Evolutionary conservation across 2,113 vertebrate genomes (phyloP).

Genomic region (Crotalus tigris): DNA sequence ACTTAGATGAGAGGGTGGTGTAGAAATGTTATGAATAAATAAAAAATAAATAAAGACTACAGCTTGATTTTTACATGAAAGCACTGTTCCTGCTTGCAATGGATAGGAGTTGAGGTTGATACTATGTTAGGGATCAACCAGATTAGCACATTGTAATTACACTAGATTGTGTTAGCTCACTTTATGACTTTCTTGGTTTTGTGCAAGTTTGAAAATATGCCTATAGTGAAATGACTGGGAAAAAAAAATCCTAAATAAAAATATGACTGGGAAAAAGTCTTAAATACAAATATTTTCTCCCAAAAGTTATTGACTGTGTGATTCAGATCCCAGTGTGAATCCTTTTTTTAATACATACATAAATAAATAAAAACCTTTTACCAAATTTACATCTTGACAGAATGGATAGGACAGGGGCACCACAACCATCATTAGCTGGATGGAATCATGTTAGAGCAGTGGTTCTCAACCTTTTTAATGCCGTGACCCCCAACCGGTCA

Average conservation of each 20-base stretch:
- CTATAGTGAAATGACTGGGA: neutral
- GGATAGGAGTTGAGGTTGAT: neutral
- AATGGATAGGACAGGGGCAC: neutral
- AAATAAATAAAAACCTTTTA: neutral
- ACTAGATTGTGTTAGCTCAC: neutral
- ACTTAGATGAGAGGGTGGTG: neutral
- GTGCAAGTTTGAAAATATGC: neutral
- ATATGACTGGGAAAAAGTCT: neutral
- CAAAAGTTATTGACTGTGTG: neutral
- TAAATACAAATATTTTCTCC: neutral
- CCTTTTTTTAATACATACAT: neutral
- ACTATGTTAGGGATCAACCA: neutral
- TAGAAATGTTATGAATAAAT: neutral
- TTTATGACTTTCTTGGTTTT: neutral
- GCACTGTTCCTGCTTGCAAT: neutral
- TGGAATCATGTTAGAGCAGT: neutral
- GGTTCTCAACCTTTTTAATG: too few relatives aligned
- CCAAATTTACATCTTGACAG: neutral
- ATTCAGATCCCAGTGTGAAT: neutral
- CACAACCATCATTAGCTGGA: neutral
- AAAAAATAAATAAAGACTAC: neutral
- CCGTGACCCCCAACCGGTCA: too few relatives aligned
- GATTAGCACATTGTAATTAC: neutral
- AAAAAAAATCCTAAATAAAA: neutral
- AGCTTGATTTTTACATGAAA: neutral